Conservation (phyloP, 2,888 invertebrate species). For the Dynastes maya region DNA sequence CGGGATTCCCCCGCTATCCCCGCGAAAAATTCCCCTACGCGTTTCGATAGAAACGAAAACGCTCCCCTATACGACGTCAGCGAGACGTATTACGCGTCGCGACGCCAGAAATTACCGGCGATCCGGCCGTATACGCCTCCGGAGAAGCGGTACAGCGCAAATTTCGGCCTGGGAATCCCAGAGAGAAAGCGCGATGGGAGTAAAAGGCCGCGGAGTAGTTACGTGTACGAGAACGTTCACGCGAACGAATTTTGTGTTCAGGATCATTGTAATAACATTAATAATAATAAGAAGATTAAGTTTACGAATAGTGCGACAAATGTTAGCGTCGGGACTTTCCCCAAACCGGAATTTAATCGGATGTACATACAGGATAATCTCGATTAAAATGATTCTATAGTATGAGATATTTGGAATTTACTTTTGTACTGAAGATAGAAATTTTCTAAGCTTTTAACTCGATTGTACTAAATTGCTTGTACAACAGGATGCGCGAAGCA, state of each 20-base stretch:
- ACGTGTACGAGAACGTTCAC: conserved; percentile 67
- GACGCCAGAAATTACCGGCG: conserved; percentile 28
- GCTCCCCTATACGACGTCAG: conserved; percentile 31
- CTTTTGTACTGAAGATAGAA: no score
- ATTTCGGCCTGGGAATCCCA: conserved; percentile 62
- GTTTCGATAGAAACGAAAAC: conserved; percentile 30
- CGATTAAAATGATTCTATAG: conserved; percentile 53
- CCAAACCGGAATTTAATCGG: conserved; percentile 67
- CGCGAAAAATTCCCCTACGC: conserved; percentile 4
- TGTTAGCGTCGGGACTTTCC: conserved; percentile 67
- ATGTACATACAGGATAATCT: conserved; percentile 68
- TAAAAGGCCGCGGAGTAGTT: conserved; percentile 63
- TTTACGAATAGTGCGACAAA: conserved; percentile 60
- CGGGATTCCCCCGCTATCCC: conserved; percentile 11
- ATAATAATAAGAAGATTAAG: conserved; percentile 56
- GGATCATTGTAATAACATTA: conserved; percentile 53
- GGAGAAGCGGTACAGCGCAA: conserved; percentile 66
- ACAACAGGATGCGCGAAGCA: no score
- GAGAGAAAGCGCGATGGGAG: conserved; percentile 48
- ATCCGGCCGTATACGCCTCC: conserved; percentile 65
- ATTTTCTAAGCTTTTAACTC: no score
- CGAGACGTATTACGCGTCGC: conserved; percentile 42
- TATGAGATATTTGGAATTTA: background rate
- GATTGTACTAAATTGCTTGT: no score
- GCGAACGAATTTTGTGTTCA: conserved; percentile 61